Evolutionary conservation across 2,113 vertebrate genomes (phyloP), one percentile per base, ranked within the genome.

Genomic region (Ibidorhyncha struthersii): DNA sequence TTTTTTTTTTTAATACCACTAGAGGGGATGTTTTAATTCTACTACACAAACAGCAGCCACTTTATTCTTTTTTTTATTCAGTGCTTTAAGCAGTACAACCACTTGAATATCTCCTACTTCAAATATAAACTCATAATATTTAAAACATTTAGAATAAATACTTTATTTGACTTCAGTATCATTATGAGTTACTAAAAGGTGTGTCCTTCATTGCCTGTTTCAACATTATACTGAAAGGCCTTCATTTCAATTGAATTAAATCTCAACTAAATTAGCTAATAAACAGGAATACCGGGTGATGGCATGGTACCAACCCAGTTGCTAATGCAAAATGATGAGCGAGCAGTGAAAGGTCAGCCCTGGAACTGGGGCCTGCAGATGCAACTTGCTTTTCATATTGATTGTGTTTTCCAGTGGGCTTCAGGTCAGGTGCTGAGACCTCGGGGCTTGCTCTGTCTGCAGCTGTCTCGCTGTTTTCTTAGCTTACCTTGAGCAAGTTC

Each of bases 181-280:
- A 55, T 15, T 41, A 53, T 43, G 73, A 50, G 4, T 85, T 83
- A 70, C 76, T 50, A 32, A 94, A 74, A 94, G 61, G 21, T 41
- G 53, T 47, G 38, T 81, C 58, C 70, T 96, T 92, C 59, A 17
- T 71, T 69, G 76, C 62, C 50, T n/a, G 38, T 83, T 91, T 96
- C 89, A 95, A 65, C 34, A 6, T 70, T 65, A 61, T 63, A 81
- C 20, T 22, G 73, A 76, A 96, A 96, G 77, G 62, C 80, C 87
- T 97, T 93, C 59, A 38, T 95, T 96, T 92, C 77, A 87, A 80
- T 85, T 58, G 83, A 55, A 89, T 81, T 89, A 77, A 90, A 84
- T 85, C 69, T 92, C 94, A 97, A 47, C 91, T 86, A 96, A 95
- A 87, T 82, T 82, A 76, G 95, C 77, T 94, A 96, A 94, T 91